phyloP scores from a whole-genome alignment of 1,140 invertebrate genomes.

The Ericerus pela region DNA sequence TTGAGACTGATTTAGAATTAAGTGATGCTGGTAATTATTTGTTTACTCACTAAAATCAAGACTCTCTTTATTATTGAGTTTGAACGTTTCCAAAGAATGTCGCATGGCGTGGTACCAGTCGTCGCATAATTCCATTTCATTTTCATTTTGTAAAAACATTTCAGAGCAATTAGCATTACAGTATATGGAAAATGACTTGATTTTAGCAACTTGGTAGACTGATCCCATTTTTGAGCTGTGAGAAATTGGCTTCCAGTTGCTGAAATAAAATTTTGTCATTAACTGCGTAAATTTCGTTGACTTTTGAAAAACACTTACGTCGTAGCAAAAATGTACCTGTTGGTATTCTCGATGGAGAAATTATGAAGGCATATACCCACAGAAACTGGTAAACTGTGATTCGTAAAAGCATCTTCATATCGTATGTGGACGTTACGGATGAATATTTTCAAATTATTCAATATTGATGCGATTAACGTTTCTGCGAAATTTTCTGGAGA shows the following conservation, averaged over 20 bases:
- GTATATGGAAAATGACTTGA: slow-evolving; percentile 61
- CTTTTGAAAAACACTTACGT: neutral
- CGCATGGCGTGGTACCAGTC: slow-evolving; percentile 53
- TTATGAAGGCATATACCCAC: slow-evolving; percentile 65
- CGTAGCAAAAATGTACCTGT: slow-evolving; percentile 42
- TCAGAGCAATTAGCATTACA: slow-evolving; percentile 46
- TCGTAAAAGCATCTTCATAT: slow-evolving; percentile 60
- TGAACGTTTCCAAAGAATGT: slow-evolving; percentile 55
- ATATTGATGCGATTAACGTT: slow-evolving; percentile 52
- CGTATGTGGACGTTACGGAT: slow-evolving; percentile 66
- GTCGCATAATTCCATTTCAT: slow-evolving; percentile 34
- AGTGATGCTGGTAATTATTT: no score
- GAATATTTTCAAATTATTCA: slow-evolving; percentile 67
- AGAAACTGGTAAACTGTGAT: slow-evolving; percentile 47
- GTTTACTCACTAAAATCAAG: slow-evolving; percentile 56
- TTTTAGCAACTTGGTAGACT: slow-evolving; percentile 59
- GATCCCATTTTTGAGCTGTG: slow-evolving; percentile 44
- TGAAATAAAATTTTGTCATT: slow-evolving; percentile 26
- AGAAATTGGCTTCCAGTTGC: slow-evolving; percentile 64
- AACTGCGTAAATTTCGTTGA: neutral
- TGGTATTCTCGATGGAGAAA: slow-evolving; percentile 63
- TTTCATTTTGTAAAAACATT: slow-evolving; percentile 21
- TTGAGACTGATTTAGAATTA: neutral
- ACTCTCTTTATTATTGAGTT: slow-evolving; percentile 50
- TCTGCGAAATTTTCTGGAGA: slow-evolving; percentile 41